Conservation (phyloP, 2,888 invertebrate species). For the Pollenia amentaria region DNA sequence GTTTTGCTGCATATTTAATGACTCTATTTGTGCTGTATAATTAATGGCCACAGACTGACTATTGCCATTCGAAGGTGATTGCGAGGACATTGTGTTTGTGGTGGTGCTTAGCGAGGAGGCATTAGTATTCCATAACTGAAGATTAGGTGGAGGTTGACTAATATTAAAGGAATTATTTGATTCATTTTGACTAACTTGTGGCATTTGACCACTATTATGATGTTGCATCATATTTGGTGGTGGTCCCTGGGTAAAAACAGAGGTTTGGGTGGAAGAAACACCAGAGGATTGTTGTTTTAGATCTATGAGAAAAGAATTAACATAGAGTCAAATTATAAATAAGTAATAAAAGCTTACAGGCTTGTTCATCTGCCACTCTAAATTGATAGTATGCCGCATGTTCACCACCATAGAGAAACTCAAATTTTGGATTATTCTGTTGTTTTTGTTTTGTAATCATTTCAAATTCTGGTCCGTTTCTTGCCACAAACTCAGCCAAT, state of each 20-base stretch:
- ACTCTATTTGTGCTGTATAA: conserved; percentile 86
- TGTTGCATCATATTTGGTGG: conserved; percentile 74
- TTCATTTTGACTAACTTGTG: conserved; percentile 76
- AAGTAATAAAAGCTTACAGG: conserved; percentile 87
- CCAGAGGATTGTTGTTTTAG: conserved; percentile 83
- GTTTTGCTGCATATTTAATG: conserved; percentile 91
- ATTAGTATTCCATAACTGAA: conserved; percentile 73
- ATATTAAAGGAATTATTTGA: conserved; percentile 61
- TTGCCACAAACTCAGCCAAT: conserved; percentile 98
- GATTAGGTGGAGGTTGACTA: conserved; percentile 73
- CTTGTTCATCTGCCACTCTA: conserved; percentile 97
- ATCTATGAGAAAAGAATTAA: conserved; percentile 87
- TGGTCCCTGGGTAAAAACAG: conserved; percentile 76
- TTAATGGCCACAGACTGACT: conserved; percentile 77
- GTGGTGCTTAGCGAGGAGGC: conserved; percentile 65
- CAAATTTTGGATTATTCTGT: conserved; percentile 98
- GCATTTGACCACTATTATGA: conserved; percentile 75
- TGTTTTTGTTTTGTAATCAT: conserved; percentile 99
- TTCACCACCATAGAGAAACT: conserved; percentile 98
- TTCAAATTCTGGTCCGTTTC: conserved; percentile 99
- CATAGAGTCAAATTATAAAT: neutral
- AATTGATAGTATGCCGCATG: conserved; percentile 98
- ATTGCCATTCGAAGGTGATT: conserved; percentile 53
- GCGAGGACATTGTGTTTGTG: conserved; percentile 76
- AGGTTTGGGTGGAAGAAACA: conserved; percentile 75